Evolutionary conservation across 2,888 invertebrate species (phyloP).

Genomic region (Cactoblastis cactorum): DNA sequence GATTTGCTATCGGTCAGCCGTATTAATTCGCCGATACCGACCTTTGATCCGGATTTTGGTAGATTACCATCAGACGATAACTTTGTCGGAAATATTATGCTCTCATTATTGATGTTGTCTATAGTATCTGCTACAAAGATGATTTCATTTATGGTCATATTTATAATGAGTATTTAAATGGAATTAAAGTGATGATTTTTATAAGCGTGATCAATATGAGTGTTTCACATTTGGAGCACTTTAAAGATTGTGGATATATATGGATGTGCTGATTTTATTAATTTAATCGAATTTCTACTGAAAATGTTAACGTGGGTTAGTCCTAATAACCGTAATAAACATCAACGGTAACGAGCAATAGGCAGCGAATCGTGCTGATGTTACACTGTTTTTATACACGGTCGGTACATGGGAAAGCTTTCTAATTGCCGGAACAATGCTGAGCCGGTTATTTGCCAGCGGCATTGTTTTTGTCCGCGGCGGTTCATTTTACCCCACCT

Average conservation of each 20-base stretch:
- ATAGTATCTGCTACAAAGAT: neutral
- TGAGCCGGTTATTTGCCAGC: conserved; percentile 78
- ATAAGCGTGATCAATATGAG: too few relatives aligned
- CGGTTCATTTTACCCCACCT: conserved; percentile 77
- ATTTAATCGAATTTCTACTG: conserved; percentile 58
- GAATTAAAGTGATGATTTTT: neutral
- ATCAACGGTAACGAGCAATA: conserved; percentile 78
- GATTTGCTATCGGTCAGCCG: conserved; percentile 46
- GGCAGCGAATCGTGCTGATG: conserved; percentile 78
- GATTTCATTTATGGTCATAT: neutral
- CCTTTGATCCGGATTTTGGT: conserved; percentile 49
- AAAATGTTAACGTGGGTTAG: conserved; percentile 68
- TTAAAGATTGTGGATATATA: too few relatives aligned
- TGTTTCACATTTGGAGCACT: too few relatives aligned
- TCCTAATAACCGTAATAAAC: conserved; percentile 79
- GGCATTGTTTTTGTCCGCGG: conserved; percentile 79
- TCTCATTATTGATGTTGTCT: conserved; percentile 4
- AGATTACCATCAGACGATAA: conserved; percentile 48
- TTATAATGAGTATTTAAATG: neutral
- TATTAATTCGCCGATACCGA: conserved; percentile 51
- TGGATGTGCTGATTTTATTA: conserved; percentile 37
- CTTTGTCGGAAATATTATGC: conserved; percentile 21
- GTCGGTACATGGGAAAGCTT: conserved; percentile 79
- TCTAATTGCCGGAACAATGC: conserved; percentile 80
- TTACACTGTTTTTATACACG: conserved; percentile 79